Evolutionary conservation across 2,888 invertebrate genomes (phyloP).

Genomic region (Elmis aenea): DNA sequence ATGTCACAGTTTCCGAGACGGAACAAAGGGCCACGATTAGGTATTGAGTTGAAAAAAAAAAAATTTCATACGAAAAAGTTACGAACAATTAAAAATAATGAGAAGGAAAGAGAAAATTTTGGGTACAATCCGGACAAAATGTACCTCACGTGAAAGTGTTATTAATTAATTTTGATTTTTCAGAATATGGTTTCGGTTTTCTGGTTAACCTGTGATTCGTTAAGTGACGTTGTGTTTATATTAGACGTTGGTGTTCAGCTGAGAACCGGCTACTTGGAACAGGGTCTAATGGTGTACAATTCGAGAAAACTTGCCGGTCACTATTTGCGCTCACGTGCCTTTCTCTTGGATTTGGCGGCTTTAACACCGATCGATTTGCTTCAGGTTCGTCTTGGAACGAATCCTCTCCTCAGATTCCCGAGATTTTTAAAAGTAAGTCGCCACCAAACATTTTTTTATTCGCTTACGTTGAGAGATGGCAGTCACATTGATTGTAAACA

Average conservation of each 20-base stretch:
- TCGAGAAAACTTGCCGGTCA: constrained; percentile 84
- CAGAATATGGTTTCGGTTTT: constrained; percentile 59
- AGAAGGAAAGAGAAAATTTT: no score
- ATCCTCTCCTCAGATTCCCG: constrained; percentile 85
- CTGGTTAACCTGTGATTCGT: constrained; percentile 78
- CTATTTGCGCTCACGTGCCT: constrained; percentile 78
- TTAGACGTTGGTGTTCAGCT: constrained; percentile 87
- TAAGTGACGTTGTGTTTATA: constrained; percentile 83
- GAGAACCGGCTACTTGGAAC: constrained; percentile 91
- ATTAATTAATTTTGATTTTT: no score
- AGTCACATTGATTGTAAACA: no score
- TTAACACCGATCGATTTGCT: constrained; percentile 82
- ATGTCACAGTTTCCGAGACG: no score
- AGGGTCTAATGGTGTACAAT: constrained; percentile 92
- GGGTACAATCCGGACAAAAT: no score
- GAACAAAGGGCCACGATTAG: no score
- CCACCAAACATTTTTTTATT: background rate
- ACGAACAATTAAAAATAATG: no score
- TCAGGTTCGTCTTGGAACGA: constrained; percentile 72
- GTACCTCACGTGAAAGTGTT: no score
- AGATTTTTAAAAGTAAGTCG: constrained; percentile 74
- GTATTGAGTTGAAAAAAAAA: no score
- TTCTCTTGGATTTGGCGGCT: constrained; percentile 77
- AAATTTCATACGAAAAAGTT: no score
- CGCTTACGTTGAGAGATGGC: no score